Percentiles rank a stretch among this genome's conserved stretches.
Conservation (phyloP, 2,797 vertebrate genomes). For the Enteromius radiatus region DNA sequence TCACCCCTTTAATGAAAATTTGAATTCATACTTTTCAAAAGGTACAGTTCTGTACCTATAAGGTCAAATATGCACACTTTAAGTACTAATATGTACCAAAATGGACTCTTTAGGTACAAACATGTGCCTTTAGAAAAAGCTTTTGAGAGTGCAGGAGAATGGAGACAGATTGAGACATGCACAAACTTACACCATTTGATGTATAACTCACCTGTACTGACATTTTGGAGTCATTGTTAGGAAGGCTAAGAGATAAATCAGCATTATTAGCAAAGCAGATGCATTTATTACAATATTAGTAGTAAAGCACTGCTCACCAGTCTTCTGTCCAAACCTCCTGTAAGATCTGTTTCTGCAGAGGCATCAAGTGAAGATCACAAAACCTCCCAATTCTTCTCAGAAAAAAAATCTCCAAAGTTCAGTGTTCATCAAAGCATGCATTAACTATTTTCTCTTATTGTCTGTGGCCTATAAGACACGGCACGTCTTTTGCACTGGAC, state of each 20-base stretch:
- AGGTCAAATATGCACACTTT: no score
- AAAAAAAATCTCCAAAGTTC: background rate
- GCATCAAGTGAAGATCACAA: conserved; percentile 38
- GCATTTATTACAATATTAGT: background rate
- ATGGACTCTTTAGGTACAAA: no score
- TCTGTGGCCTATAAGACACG: background rate
- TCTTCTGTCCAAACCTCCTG: conserved; percentile 56
- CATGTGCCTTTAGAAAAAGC: no score
- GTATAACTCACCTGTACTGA: conserved; percentile 34
- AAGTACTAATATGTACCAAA: no score
- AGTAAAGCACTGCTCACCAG: conserved; percentile 31
- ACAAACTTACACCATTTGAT: background rate
- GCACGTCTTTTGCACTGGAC: background rate
- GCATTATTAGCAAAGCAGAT: conserved; percentile 14
- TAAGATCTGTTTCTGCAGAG: conserved; percentile 54
- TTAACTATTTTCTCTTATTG: background rate
- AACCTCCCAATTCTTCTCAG: background rate
- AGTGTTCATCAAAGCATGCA: background rate
- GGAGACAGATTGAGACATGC: background rate
- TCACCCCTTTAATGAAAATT: no score
- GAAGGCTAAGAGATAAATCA: conserved; percentile 6
- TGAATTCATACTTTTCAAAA: no score
- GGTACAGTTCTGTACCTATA: no score
- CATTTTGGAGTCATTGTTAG: background rate
- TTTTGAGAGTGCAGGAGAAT: no score